Evolutionary conservation across 2,888 invertebrate genomes (phyloP).

Genomic region (Nephrotoma guestfalica): DNA sequence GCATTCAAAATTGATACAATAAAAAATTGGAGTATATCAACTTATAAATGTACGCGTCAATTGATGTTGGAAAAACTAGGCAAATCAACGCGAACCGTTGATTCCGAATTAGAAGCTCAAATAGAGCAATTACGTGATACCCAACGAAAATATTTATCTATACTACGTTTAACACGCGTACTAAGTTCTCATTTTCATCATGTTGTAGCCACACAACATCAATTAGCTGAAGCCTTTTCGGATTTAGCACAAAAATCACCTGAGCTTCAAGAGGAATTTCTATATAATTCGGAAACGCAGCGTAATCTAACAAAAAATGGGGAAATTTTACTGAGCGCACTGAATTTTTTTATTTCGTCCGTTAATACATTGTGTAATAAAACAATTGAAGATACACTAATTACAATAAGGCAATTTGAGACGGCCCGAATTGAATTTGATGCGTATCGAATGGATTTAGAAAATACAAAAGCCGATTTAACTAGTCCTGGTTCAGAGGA

Average conservation of each 20-base stretch:
- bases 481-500: conserved; percentile 53
- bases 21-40: conserved; percentile 94
- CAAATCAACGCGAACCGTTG: conserved; percentile 79
- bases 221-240: conserved; percentile 84
- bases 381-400: conserved; percentile 88
- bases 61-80: conserved; percentile 92
- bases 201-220: conserved; percentile 74
- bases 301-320: conserved; percentile 86
- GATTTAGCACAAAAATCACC: conserved; percentile 94
- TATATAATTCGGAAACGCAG: conserved; percentile 93
- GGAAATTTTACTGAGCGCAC: conserved; percentile 77
- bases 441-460: conserved; percentile 91
- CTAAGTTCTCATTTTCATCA: conserved; percentile 80
- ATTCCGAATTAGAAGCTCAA: conserved; percentile 85
- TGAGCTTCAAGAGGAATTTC: conserved; percentile 86
- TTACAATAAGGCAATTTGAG: conserved; percentile 47
- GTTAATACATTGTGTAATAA: conserved; percentile 93
- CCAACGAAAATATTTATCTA: conserved; percentile 78
- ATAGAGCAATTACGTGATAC: conserved; percentile 88
- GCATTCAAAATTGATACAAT: conserved; percentile 81
- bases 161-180: conserved; percentile 72
- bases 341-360: conserved; percentile 92
- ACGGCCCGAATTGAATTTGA: conserved; percentile 83
- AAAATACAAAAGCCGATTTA: conserved; percentile 51
- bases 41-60: conserved; percentile 96